Percentiles rank a stretch among this genome's conserved stretches.
Conservation (phyloP, 1,140 invertebrate genomes). For the Diplogasteroides magnus region DNA sequence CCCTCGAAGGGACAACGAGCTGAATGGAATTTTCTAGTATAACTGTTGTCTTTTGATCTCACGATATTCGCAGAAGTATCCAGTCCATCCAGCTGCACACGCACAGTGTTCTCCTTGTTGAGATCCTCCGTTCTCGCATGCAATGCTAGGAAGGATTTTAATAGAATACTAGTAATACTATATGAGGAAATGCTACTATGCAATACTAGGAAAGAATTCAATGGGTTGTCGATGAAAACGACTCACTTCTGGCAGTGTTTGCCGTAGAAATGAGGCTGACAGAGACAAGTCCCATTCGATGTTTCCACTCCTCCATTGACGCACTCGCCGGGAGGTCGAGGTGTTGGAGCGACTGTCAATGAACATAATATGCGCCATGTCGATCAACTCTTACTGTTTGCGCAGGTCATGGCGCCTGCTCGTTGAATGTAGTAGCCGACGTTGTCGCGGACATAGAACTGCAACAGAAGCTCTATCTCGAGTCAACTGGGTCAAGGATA, state of each 20-base stretch:
- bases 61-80: constrained; percentile 22
- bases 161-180: too few relatives aligned
- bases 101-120: constrained; percentile 14
- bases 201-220: background rate
- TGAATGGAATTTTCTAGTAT: constrained; percentile 3
- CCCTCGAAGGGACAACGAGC: constrained; percentile 20
- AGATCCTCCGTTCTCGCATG: constrained; percentile 38
- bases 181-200: too few relatives aligned
- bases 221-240: background rate
- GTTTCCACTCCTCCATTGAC: constrained; percentile 34
- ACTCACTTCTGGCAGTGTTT: constrained; percentile 25
- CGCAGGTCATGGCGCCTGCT: constrained; percentile 31
- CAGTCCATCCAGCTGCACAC: constrained; percentile 23
- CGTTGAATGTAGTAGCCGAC: constrained; percentile 32
- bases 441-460: constrained; percentile 33
- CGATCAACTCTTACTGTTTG: background rate
- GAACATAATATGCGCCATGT: background rate
- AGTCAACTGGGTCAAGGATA: too few relatives aligned
- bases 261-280: constrained; percentile 29
- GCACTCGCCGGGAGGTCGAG: constrained; percentile 23
- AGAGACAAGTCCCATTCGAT: constrained; percentile 34
- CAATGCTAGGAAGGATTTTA: background rate
- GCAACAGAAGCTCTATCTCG: background rate
- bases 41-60: background rate
- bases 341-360: constrained; percentile 15